Conservation (phyloP, 1,140 invertebrate species). For the Sitodiplosis mosellana region DNA sequence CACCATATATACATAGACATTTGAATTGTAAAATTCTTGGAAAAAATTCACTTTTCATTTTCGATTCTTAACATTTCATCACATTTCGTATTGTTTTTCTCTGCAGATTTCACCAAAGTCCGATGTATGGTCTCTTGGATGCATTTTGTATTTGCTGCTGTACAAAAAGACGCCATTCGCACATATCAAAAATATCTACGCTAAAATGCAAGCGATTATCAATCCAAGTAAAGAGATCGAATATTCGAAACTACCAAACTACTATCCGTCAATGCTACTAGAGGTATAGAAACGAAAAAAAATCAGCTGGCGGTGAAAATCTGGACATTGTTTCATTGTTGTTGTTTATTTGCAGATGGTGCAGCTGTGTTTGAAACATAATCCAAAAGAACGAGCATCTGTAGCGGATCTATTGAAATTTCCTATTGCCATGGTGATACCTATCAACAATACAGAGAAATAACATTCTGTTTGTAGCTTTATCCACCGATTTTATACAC, state of each 20-base stretch:
- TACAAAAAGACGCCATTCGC: slow-evolving; percentile 85
- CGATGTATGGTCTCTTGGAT: slow-evolving; percentile 95
- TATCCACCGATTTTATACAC: too few species aligned
- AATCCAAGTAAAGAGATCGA: slow-evolving; percentile 55
- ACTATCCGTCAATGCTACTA: slow-evolving; percentile 17
- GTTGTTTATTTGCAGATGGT: slow-evolving; percentile 28
- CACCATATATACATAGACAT: too few species aligned
- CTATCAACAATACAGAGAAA: slow-evolving; percentile 1
- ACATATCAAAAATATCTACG: slow-evolving; percentile 51
- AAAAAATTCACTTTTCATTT: too few species aligned
- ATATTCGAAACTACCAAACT: slow-evolving; percentile 35
- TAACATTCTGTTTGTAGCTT: neutral
- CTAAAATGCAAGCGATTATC: slow-evolving; percentile 68
- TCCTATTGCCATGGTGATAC: slow-evolving; percentile 33
- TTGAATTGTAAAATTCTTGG: too few species aligned
- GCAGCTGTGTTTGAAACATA: slow-evolving; percentile 45
- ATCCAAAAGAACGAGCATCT: slow-evolving; percentile 48
- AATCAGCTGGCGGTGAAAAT: slow-evolving; percentile 23
- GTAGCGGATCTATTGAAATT: slow-evolving; percentile 49
- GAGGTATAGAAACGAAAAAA: slow-evolving; percentile 16
- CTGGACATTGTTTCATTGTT: neutral
- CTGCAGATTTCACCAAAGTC: slow-evolving; percentile 75
- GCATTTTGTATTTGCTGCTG: slow-evolving; percentile 85
- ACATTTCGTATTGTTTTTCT: slow-evolving; percentile 5
- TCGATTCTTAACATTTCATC: too few species aligned